Percentiles rank a stretch among this genome's conserved stretches.
Conservation (phyloP, 2,797 vertebrate species). For the Onychomys torridus region DNA sequence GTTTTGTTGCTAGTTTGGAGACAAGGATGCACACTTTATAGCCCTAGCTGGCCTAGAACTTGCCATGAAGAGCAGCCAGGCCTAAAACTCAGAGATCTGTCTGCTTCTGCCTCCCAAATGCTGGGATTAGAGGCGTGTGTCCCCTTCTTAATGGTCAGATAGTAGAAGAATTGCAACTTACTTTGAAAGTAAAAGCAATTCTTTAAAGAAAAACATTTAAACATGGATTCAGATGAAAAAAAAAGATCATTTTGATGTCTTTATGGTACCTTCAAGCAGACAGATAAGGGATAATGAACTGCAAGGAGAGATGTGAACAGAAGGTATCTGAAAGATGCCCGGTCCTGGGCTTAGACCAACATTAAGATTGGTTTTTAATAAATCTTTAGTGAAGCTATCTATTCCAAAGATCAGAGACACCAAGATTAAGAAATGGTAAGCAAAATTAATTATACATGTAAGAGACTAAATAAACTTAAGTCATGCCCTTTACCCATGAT, state of each 20-base stretch:
- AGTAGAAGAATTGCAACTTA: slow-evolving; percentile 37
- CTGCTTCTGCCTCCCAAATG: neutral
- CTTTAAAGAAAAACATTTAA: slow-evolving; percentile 59
- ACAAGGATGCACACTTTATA: neutral
- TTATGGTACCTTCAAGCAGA: slow-evolving; percentile 13
- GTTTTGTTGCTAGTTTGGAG: neutral
- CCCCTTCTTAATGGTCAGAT: slow-evolving; percentile 22
- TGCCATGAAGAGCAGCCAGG: neutral
- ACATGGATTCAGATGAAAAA: neutral
- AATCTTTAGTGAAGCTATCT: neutral
- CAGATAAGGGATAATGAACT: neutral
- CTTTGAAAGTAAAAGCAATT: slow-evolving; percentile 45
- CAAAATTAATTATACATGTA: neutral
- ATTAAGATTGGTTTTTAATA: slow-evolving; percentile 6
- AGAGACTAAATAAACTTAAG: slow-evolving; percentile 9
- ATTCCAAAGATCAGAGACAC: neutral
- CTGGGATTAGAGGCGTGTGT: neutral
- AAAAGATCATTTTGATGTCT: neutral
- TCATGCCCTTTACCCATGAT: neutral
- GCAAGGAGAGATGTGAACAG: neutral
- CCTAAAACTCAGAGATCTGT: neutral
- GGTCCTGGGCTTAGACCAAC: neutral
- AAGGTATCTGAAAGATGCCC: neutral
- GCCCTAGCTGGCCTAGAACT: neutral
- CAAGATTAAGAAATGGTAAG: neutral